Percentiles rank a stretch among this genome's conserved stretches.
Conservation (phyloP, 2,888 invertebrate species). For the Dichetophora obliterata region DNA sequence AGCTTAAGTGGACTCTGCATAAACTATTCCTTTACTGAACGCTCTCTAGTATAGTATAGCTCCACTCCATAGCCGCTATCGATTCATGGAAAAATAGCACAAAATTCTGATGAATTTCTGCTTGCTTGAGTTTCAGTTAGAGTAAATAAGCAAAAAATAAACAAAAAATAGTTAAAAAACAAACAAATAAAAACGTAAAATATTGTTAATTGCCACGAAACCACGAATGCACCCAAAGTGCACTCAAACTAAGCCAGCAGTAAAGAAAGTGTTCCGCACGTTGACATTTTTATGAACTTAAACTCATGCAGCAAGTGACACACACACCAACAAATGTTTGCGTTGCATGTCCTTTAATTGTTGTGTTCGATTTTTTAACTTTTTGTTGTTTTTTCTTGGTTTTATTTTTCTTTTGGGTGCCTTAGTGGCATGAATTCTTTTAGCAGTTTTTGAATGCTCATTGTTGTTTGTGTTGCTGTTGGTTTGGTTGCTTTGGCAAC, state of each 20-base stretch:
- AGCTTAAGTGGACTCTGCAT: no score
- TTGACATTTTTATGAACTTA: slow-evolving; percentile 25
- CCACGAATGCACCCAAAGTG: neutral
- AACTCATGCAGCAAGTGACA: neutral
- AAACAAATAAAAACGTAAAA: neutral
- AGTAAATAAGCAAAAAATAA: neutral
- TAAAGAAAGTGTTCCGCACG: neutral
- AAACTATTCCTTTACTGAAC: no score
- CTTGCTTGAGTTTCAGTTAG: neutral
- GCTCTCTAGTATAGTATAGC: no score
- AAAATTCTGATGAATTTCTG: neutral
- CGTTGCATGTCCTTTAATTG: slow-evolving; percentile 22
- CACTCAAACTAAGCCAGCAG: neutral
- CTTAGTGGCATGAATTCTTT: neutral
- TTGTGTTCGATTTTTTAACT: slow-evolving; percentile 1
- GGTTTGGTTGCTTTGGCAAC: slow-evolving; percentile 30
- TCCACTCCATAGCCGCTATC: no score
- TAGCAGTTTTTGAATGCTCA: neutral
- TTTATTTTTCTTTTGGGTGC: neutral
- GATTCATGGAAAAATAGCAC: slow-evolving; percentile 8
- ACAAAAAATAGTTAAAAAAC: neutral
- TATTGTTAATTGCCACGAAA: neutral
- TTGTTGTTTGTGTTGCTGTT: slow-evolving; percentile 1
- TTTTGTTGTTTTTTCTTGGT: neutral
- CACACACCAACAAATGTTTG: neutral